Conservation (phyloP, 2,888 invertebrate genomes). For the Dusona sp. region DNA sequence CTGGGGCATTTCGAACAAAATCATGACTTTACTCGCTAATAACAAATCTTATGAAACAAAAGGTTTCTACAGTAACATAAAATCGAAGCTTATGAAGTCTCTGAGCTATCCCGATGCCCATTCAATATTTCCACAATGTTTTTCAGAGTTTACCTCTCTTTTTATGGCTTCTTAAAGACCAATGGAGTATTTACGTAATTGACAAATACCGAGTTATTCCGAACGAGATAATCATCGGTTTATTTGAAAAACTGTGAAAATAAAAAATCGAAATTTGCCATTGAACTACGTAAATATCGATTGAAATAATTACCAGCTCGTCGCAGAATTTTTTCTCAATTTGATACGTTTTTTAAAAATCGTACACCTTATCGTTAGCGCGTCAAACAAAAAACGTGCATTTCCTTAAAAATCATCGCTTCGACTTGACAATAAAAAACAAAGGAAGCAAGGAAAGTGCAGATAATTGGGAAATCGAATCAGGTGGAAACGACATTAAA, state of each 20-base stretch:
- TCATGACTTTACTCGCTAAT: background rate
- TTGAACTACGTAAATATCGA: too few relatives aligned
- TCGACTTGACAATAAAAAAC: too few relatives aligned
- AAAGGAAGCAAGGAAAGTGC: too few relatives aligned
- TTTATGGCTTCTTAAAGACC: background rate
- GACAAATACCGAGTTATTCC: background rate
- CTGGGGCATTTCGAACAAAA: background rate
- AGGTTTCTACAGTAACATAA: background rate
- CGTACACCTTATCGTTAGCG: too few relatives aligned
- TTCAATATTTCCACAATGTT: background rate
- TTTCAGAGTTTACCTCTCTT: background rate
- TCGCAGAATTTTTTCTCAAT: too few relatives aligned
- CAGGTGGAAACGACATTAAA: background rate
- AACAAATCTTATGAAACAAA: background rate
- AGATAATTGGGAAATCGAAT: background rate
- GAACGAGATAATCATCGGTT: background rate
- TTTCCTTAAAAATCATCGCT: too few relatives aligned
- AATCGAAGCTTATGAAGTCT: background rate
- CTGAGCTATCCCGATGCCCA: background rate
- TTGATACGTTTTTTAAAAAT: too few relatives aligned
- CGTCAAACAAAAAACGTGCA: too few relatives aligned
- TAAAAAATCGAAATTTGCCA: background rate
- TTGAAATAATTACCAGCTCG: too few relatives aligned
- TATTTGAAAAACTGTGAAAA: background rate
- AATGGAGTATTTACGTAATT: background rate